Base-by-base conservation (phyloP, 2,888 invertebrate genomes). In the Empis stercorea region DNA sequence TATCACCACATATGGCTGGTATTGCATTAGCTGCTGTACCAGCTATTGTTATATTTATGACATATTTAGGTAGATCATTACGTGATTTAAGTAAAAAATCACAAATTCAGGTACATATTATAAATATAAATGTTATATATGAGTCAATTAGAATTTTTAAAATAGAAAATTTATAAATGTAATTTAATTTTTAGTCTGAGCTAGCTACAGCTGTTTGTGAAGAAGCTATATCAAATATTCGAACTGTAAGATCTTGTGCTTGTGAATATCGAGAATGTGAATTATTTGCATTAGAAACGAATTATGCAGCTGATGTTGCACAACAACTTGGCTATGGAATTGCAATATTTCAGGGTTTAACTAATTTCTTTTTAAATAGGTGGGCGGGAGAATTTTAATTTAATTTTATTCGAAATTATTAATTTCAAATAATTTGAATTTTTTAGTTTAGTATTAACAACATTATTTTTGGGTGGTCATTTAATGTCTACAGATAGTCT, bases 181-280 rank as follows among this genome's bases (percentile, higher is more conserved):
- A 34, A 2, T 7, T 20, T 16, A 43, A 5, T n/a, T 46, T 40
- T 1, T 30, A 92, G 85, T 73, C 83, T 51, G 87, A 93, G 56
- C 84, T 83, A 62, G 80, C 93, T 1, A 89, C 91, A 0, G 77
- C 87, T 2, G 83, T 94, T 34, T 92, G 92, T 13, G 93, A 94
- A 65, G 96, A 96, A 70, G 93, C 94, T 3, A 74, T 97, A 47
- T 80, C 87, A 34, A 96, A 96, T 68, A 86, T 97, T 55, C 75
- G 93, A 44, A 96, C 95, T 2, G 96, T 97, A 1, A 74, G 94
- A 55, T 87, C 94, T 13, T 94, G 95, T 72, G 93, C 93, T 0
- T 92, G 91, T 72, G 96, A 97, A 66, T 79, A 82, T 48, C 79
- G 80, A 51, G 96, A 96, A 66, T 72, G 75, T 52, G 74, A 76